Base-by-base conservation (phyloP, 1,140 invertebrate genomes). In the Phocides pigmalion region DNA sequence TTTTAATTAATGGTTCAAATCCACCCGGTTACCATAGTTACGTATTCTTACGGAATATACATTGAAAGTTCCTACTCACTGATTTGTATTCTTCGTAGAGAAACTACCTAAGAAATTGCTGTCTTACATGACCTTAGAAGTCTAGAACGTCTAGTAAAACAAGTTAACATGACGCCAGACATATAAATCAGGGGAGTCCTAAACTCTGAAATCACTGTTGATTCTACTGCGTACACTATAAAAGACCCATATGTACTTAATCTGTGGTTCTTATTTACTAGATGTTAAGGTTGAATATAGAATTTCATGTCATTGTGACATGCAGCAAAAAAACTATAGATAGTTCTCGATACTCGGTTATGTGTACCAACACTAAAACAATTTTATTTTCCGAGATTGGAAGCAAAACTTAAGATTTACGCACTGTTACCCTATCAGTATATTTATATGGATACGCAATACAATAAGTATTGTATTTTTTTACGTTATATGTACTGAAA, bases 341-440 rank as follows among this genome's bases (percentile, higher is more conserved):
- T 81, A 72, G 71, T 71, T 74, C 72, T 79, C 78, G 64, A 79
- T 79, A 74, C 68, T 68, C 35, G 58, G 54, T 64, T 72, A 72
- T 77, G 67, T 76, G 66, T 72, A 72, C 49, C 51, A 71, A 74
- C 72, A 68, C 70, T 84, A 80, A 77, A 78, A 82, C 76, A 84
- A 82, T 82, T 82, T 81, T 79, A 84, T 82, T 79, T 67, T 61
- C 58, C 70, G 71, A 83, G 71, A 81, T 78, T 73, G 64, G 70
- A 68, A 70, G 69, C 74, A 73, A 80, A 87, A 88, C 79, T 84
- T 80, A 74, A 83, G 79, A 89, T 86, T 84, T 89, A 89, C 74
- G 73, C 54, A 78, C 67, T 62, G 54, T 63, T 62, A 65, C 17
- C 4, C 4, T 35, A n/a, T 35, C 11, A 1, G 4, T 9, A n/a